phyloP scores from a whole-genome alignment of 2,888 invertebrate species.

The Tenthredo amoena region DNA sequence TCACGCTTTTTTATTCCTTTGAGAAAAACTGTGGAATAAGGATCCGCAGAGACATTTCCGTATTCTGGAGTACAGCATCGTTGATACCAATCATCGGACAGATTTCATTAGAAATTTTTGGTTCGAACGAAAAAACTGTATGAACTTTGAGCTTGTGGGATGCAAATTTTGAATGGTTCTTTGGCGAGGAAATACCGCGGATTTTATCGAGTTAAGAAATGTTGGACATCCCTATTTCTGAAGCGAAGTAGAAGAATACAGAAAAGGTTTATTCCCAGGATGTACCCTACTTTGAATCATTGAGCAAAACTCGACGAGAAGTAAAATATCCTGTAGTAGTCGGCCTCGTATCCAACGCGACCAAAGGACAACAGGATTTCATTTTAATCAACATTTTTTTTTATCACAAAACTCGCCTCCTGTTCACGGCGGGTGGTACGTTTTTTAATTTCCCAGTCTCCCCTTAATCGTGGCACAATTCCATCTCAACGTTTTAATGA shows the following conservation, averaged over 20 bases:
- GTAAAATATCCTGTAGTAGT: slow-evolving; percentile 15
- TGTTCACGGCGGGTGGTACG: slow-evolving; percentile 48
- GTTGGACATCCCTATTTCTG: neutral
- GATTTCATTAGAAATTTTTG: neutral
- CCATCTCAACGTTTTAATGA: slow-evolving; percentile 71
- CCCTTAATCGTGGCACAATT: slow-evolving; percentile 69
- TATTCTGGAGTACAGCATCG: neutral
- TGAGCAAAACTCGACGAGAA: neutral
- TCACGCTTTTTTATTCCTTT: slow-evolving; percentile 1
- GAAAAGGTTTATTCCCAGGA: neutral
- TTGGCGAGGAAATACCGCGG: neutral
- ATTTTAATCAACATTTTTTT: slow-evolving; percentile 50
- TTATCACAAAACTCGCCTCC: slow-evolving; percentile 47
- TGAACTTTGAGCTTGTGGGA: neutral
- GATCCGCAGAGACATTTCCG: slow-evolving; percentile 2
- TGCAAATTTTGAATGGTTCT: neutral
- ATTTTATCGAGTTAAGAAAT: neutral
- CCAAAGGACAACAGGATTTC: slow-evolving; percentile 48
- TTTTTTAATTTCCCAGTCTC: slow-evolving; percentile 61
- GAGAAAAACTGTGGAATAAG: neutral
- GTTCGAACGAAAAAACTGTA: neutral
- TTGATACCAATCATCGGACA: neutral
- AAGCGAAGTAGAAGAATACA: neutral
- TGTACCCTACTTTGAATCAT: slow-evolving; percentile 5
- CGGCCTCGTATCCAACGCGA: neutral